A percentile compares a stretch with the other conserved stretches of the same genome.
Evolutionary conservation across 64 coral and sea anemone species (phyloP).

Genomic region (Dendronephthya gigantea): DNA sequence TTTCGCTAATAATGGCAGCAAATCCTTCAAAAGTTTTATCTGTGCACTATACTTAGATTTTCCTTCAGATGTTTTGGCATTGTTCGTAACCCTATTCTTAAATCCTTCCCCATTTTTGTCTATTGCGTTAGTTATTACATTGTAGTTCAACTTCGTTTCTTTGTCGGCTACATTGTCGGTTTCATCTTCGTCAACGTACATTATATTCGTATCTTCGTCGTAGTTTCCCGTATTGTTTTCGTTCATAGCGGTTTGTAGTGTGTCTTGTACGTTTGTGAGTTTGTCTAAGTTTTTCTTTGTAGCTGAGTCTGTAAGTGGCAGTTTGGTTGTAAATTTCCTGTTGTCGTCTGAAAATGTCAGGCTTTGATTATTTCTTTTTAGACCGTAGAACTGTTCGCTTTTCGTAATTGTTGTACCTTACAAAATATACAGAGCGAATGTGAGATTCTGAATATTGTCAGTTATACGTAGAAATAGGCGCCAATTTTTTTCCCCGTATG

Average conservation of each 20-base stretch:
- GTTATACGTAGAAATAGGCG: too few species aligned
- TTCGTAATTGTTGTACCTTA: neutral
- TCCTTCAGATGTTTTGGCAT: too few species aligned
- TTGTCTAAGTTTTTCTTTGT: slow-evolving; percentile 5
- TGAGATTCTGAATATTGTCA: neutral
- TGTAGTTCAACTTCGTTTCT: too few species aligned
- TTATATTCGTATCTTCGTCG: neutral
- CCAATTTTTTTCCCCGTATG: too few species aligned
- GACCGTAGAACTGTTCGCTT: neutral
- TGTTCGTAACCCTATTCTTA: too few species aligned
- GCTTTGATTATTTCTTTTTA: too few species aligned
- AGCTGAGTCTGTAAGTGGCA: neutral
- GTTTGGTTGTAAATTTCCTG: neutral
- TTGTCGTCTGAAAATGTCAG: neutral
- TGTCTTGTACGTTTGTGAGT: neutral
- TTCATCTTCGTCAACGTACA: neutral
- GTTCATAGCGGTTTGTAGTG: neutral
- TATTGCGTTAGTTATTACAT: too few species aligned
- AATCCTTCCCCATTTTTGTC: too few species aligned
- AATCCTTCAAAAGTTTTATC: too few species aligned
- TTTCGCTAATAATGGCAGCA: too few species aligned
- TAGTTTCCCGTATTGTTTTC: neutral
- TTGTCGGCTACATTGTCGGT: neutral
- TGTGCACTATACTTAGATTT: too few species aligned
- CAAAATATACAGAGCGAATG: neutral